phyloP scores from a whole-genome alignment of 2,113 vertebrate genomes.

The Plectropomus leopardus region DNA sequence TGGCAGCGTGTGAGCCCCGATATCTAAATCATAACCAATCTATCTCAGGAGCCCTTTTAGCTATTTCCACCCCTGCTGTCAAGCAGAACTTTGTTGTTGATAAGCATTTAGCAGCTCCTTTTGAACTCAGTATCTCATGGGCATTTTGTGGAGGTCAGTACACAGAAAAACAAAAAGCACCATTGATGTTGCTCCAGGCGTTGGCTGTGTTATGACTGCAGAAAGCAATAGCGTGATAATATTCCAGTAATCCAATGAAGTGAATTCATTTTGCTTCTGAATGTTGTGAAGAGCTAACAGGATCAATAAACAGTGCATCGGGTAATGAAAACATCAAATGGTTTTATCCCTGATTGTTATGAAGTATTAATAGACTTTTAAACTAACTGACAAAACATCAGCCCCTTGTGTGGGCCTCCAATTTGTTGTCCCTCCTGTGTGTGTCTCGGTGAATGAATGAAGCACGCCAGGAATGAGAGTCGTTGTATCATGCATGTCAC shows the following conservation, averaged over 20 bases:
- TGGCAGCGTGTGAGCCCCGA: slow-evolving; percentile 10
- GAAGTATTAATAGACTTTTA: slow-evolving; percentile 43
- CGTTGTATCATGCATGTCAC: neutral
- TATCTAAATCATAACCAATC: slow-evolving; percentile 51
- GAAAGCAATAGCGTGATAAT: slow-evolving; percentile 28
- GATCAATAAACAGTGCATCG: slow-evolving; percentile 46
- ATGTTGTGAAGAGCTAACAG: slow-evolving; percentile 22
- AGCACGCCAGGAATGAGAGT: neutral
- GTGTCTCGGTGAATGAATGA: neutral
- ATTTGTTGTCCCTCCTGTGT: neutral
- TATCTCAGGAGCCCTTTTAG: slow-evolving; percentile 34
- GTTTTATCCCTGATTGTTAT: slow-evolving; percentile 11
- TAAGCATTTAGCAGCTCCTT: slow-evolving; percentile 35
- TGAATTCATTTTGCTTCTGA: slow-evolving; percentile 23
- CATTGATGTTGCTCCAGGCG: slow-evolving; percentile 20
- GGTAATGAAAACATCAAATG: slow-evolving; percentile 33
- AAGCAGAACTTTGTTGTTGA: slow-evolving; percentile 35
- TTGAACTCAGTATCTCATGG: slow-evolving; percentile 37
- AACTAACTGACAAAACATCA: slow-evolving; percentile 28
- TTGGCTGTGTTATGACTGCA: slow-evolving; percentile 21
- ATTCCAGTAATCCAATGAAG: slow-evolving; percentile 36
- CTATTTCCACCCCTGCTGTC: slow-evolving; percentile 15
- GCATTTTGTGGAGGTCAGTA: slow-evolving; percentile 36
- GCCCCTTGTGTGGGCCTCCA: neutral
- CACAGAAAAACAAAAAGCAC: neutral